Base-by-base conservation (phyloP, 37 sponge, comb jelly and placozoan species). In the Agelas oroides region DNA sequence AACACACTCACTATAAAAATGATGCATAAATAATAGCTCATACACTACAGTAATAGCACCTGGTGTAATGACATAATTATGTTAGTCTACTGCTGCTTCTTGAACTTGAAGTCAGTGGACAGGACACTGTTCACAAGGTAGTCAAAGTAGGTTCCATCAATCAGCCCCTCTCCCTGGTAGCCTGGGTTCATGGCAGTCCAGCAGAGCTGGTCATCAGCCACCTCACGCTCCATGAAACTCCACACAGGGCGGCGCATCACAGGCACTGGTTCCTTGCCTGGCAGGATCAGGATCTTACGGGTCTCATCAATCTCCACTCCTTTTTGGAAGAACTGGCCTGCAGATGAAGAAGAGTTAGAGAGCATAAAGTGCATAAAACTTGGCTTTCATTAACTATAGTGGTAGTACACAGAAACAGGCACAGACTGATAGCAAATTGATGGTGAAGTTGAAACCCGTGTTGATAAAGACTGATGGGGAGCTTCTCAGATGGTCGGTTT, bases 261-360 rank as follows among this genome's bases (percentile, higher is more conserved):
- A 19, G 82, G 82, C 23, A 81, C 60, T 8, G 82, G 82, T n/a
- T 81, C 82, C 60, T 81, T 81, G 39, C 59, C 39, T 14, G 82
- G 82, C 25, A 81, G 70, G 39, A 81, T 70, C 53, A 87, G 80
- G 54, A 79, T 59, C 56, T 87, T 79, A 58, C 71, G 60, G 0
- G 59, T 58, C 20, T 61, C 54, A 37, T 87, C 87, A 16, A 87
- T 20, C 35, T 61, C 79, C 13, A 78, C 79, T 14, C 79, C 87
- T 14, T 79, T 61, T 39, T 75, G 79, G 87, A 87, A 79, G 73
- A 87, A 87, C 64, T 87, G 87, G 27, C 87, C 87, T 81, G 58
- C 25, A 53, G 6, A 46, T 46, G 46, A 8, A 15, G 25, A 21
- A 56, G 21, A 5, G 19, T 14, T 28, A 25, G 2, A 67, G 69